Percentiles rank a stretch among this genome's conserved stretches.
phyloP scores from a whole-genome alignment of 2,113 vertebrate genomes.

The Sceloporus undulatus region DNA sequence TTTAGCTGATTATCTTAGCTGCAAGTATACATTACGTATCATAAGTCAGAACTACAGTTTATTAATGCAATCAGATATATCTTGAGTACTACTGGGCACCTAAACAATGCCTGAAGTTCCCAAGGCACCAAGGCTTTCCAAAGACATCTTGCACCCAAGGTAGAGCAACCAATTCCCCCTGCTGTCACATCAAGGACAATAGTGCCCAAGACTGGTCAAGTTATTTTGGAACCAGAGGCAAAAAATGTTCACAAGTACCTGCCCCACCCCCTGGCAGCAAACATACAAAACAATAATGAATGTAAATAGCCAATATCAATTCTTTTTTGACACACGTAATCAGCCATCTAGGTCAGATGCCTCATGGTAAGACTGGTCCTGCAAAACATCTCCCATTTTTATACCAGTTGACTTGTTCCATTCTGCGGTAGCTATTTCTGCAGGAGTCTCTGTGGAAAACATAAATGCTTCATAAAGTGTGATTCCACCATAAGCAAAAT shows the following conservation, averaged over 20 bases:
- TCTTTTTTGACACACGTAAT: not conserved
- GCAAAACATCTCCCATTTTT: not conserved
- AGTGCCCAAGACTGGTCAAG: not conserved
- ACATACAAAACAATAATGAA: not conserved
- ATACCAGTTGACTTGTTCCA: not conserved
- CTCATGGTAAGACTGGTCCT: not conserved
- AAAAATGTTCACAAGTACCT: not conserved
- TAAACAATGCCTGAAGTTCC: not conserved
- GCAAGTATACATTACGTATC: not conserved
- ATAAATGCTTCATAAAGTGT: not conserved
- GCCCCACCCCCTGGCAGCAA: not conserved
- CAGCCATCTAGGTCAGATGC: not conserved
- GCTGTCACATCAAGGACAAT: not conserved
- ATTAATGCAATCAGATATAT: not conserved
- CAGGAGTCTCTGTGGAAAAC: not conserved
- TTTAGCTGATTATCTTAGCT: slow-evolving; percentile 6
- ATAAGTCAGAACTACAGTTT: not conserved
- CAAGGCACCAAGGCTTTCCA: not conserved
- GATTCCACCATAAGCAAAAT: not conserved
- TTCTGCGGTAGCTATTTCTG: not conserved
- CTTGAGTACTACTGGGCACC: not conserved
- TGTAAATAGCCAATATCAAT: not conserved
- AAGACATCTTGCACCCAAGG: not conserved
- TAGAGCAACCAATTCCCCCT: not conserved
- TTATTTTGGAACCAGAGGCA: not conserved